phyloP scores from a whole-genome alignment of 2,888 invertebrate species.

The Cinara cedri region DNA sequence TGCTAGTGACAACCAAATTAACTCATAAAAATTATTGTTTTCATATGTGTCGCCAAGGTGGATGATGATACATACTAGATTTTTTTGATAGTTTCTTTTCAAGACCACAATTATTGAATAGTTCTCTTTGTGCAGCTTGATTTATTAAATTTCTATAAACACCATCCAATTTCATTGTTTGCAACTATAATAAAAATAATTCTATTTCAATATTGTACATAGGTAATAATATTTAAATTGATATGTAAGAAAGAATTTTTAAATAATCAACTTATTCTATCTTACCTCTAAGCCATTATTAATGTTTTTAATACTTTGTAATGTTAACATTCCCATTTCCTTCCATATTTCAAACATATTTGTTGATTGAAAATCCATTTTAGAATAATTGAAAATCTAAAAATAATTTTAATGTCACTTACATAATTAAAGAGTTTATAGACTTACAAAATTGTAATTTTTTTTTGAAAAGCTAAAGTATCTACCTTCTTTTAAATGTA shows the following conservation, averaged over 20 bases:
- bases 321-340: not conserved
- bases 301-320: conserved; percentile 3
- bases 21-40: too few species aligned
- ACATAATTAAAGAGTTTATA: too few species aligned
- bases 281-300: conserved; percentile 22
- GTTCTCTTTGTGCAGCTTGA: not conserved
- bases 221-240: too few species aligned
- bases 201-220: not conserved
- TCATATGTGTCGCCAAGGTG: too few species aligned
- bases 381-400: conserved; percentile 9
- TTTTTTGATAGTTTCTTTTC: conserved; percentile 20
- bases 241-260: not conserved
- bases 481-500: too few species aligned
- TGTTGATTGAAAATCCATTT: conserved; percentile 43
- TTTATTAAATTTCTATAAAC: conserved; percentile 27
- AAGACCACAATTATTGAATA: not conserved
- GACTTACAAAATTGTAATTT: too few species aligned
- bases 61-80: conserved; percentile 28
- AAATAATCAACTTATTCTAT: not conserved
- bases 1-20: too few species aligned
- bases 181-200: conserved; percentile 1
- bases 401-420: not conserved
- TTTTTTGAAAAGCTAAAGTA: too few species aligned
- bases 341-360: conserved; percentile 32
- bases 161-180: conserved; percentile 22